Evolutionary conservation across 2,113 vertebrate species (phyloP).

Genomic region (Ifrita kowaldi): DNA sequence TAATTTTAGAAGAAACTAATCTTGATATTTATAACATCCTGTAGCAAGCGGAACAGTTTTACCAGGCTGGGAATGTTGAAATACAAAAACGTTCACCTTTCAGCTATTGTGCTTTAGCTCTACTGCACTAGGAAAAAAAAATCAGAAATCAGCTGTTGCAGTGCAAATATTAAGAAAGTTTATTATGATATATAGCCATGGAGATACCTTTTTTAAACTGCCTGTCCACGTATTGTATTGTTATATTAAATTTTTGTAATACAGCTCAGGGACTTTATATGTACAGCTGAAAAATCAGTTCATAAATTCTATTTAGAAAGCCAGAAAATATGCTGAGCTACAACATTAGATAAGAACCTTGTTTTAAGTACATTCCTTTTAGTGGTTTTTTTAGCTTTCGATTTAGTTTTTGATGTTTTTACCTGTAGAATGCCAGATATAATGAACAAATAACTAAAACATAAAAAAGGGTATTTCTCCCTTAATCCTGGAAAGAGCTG

Average conservation of each 20-base stretch:
- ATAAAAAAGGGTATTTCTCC: not conserved
- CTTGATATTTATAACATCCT: conserved; percentile 70
- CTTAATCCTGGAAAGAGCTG: conserved; percentile 33
- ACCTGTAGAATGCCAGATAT: not conserved
- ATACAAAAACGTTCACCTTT: conserved; percentile 64
- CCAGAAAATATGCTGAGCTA: conserved; percentile 12
- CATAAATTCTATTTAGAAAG: conserved; percentile 38
- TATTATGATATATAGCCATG: not conserved
- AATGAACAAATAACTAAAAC: not conserved
- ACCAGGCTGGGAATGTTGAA: conserved; percentile 60
- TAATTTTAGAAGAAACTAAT: conserved; percentile 77
- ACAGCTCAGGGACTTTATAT: conserved; percentile 5
- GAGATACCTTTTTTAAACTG: not conserved
- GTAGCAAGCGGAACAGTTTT: conserved; percentile 55
- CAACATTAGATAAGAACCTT: conserved; percentile 5
- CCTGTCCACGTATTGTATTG: not conserved
- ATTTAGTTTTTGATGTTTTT: not conserved
- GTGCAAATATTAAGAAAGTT: conserved; percentile 16
- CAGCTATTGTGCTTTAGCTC: conserved; percentile 51
- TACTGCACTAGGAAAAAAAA: not conserved
- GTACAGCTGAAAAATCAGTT: conserved; percentile 5
- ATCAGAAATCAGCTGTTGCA: conserved; percentile 43
- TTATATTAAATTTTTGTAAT: conserved; percentile 37
- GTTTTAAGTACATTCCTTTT: conserved; percentile 19
- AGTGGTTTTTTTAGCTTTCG: not conserved